A percentile compares a stretch with the other conserved stretches of the same genome.
These are phyloP conservation scores for Acrocephalus scirpaceus DNA, from an alignment of 2,797 vertebrate species.

Conservation along the genomic window DNA sequence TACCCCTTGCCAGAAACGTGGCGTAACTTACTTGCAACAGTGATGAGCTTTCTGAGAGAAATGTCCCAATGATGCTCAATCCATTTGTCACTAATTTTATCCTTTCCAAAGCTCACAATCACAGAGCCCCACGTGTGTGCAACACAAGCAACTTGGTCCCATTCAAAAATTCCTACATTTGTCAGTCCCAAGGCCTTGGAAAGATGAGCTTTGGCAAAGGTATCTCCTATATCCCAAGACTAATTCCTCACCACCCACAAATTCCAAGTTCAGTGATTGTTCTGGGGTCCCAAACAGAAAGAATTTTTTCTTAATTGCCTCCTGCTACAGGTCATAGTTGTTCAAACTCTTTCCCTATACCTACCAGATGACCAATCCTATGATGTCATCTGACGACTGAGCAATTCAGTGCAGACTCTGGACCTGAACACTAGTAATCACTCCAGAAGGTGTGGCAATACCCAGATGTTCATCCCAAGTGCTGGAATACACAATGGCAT, in stretches of 20 bases:
- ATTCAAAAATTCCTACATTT: not conserved
- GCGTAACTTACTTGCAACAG: not conserved
- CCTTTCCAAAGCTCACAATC: not conserved
- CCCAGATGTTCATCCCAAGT: fast-evolving
- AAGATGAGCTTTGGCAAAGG: not conserved
- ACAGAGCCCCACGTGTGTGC: not conserved
- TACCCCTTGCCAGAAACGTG: not conserved
- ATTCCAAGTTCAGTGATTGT: fast-evolving
- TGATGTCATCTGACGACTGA: not conserved
- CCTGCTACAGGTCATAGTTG: not conserved
- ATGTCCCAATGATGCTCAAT: not conserved
- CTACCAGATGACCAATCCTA: not conserved
- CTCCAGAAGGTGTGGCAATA: not conserved
- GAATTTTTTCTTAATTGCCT: not conserved
- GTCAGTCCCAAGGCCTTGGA: not conserved
- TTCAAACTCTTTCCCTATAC: not conserved
- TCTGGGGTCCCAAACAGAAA: not conserved
- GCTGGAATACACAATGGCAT: not conserved
- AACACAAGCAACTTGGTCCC: not conserved
- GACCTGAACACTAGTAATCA: not conserved
- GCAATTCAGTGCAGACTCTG: not conserved
- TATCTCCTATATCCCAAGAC: not conserved
- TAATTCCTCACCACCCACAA: not conserved
- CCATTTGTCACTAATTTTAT: not conserved
- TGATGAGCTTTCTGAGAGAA: not conserved